Evolutionary conservation across 2,888 invertebrate species (phyloP), one percentile per base, ranked within the genome.

Genomic region (Allolobophora icterica): DNA sequence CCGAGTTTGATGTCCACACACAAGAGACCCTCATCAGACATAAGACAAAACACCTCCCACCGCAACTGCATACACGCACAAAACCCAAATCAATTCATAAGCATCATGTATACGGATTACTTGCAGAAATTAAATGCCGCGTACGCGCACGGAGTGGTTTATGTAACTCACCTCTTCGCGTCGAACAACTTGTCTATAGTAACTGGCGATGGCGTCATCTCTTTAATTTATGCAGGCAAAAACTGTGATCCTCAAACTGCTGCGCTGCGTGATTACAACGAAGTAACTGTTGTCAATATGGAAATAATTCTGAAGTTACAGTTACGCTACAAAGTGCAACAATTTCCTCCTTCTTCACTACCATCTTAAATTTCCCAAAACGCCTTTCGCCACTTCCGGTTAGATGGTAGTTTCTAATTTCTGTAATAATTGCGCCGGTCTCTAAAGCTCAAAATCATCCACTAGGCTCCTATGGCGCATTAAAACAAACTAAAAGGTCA

Each of bases 131-230:
- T 71, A n/a, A n/a, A 71, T 71, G 71, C 30, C 71, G 71, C 71
- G 13, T n/a, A 52, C 0, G 17, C 71, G 71, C 8, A n/a, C 71
- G 11, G n/a, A n/a, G 30, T n/a, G 71, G 30, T n/a, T 30, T 71
- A 52, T 8, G n/a, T 11, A 71, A 71, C 71, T 71, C n/a, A 24
- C 87, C 87, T 87, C 38, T 34, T 87, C 35, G 34, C 87, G 87
- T 87, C 87, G 35, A 87, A 87, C 87, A 87, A 33, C 33, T 38
- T 87, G 87, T 87, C 87, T 34, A 87, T 87, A 87, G 87, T 87
- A 21, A 87, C 38, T 38, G 34, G 5, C 87, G 87, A 87, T 24
- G 87, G 35, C 87, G 38, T 87, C 87, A 38, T 87, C 34, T 35
- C 34, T 33, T 87, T 38, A 33, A 30, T 35, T 24, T 35, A 38